phyloP scores from a whole-genome alignment of 2,113 vertebrate genomes.

The Esox niger region DNA sequence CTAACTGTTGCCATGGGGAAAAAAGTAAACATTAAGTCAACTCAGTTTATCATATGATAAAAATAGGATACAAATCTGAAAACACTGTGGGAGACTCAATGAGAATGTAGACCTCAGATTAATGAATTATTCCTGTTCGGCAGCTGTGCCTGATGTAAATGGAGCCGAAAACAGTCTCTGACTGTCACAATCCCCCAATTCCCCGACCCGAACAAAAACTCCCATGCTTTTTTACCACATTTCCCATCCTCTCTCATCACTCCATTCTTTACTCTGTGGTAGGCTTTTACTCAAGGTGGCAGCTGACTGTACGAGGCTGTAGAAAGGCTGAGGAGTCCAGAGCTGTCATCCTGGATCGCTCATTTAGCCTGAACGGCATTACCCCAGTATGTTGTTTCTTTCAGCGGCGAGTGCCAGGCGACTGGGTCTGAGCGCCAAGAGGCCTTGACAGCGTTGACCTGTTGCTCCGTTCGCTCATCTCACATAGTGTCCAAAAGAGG shows the following conservation, averaged over 20 bases:
- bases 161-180: conserved; percentile 6
- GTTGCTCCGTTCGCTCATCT: neutral
- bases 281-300: conserved; percentile 17
- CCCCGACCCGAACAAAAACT: neutral
- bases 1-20: no score
- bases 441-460: neutral
- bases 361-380: neutral
- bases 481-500: neutral
- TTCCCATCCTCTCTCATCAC: neutral
- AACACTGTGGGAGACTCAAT: conserved; percentile 29
- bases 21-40: no score
- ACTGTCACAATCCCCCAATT: conserved; percentile 4
- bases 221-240: neutral
- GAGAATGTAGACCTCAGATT: conserved; percentile 17
- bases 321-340: conserved; percentile 14
- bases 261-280: neutral
- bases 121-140: conserved; percentile 39
- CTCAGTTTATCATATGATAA: no score
- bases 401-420: no score
- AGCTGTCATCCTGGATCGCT: conserved; percentile 17
- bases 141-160: conserved; percentile 17
- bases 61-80: conserved; percentile 21
- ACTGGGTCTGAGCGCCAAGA: neutral
- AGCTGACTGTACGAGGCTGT: conserved; percentile 10
- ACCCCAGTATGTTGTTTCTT: neutral